Evolutionary conservation across 2,888 invertebrate genomes (phyloP), one percentile per base, ranked within the genome.

Genomic region (Aquatica leii): DNA sequence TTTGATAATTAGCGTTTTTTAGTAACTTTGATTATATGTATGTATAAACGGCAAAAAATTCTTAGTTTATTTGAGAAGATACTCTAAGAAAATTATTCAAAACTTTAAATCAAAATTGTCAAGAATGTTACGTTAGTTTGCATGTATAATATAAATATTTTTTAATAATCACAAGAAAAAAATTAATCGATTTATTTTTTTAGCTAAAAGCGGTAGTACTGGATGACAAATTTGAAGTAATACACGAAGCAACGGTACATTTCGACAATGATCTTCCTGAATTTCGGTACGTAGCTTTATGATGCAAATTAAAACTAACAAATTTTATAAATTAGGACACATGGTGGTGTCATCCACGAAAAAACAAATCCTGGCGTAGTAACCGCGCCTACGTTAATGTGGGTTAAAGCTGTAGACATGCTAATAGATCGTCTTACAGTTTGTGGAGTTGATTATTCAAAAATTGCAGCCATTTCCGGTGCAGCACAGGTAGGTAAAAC

Each of bases 211-310:
- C 94, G 11, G 86, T 94, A 18, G 90, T 95, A 6, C 86, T 97
- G 8, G 87, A 90, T 78, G 88, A 91, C 67, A 83, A 88, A 46
- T 86, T 94, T 74, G 83, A 88, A 72, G 86, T 94, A 12, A 82
- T 93, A 8, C 88, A 92, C 74, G 90, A 94, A 76, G 91, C 91
- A 11, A 87, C 88, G 67, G 95, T 98, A 0, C 91, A 93, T 71
- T 98, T 96, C 83, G 97, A 97, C 82, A 88, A 87, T 67, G 96
- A 97, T 78, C 84, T 98, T 17, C 95, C 97, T n/a, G 96, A 97
- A 82, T 98, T 93, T 81, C 88, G 91, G 94, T 93, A 81, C 69
- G 70, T 62, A 50, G 41, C 43, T 52, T 35, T 14, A 34, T 43
- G 40, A 12, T 35, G 9, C 34, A 31, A 31, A 34, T 34, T 17